Base-by-base conservation (phyloP, 2,888 invertebrate species). In the Yponomeuta cagnagella region DNA sequence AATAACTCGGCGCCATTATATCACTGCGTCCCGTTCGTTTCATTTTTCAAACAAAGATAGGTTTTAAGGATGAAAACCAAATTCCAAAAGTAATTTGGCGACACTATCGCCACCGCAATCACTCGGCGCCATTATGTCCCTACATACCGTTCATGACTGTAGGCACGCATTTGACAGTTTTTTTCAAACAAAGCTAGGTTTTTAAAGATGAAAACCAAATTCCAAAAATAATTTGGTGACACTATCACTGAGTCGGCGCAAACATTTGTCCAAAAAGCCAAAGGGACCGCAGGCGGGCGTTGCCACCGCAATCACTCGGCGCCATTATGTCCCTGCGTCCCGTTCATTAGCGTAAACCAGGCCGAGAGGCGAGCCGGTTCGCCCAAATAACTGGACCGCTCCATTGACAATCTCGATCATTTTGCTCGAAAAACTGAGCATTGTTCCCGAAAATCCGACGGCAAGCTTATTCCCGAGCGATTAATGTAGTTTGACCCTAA, bases 301-400 rank as follows among this genome's bases (percentile, higher is more conserved):
- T 58, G 52, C 52, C 52, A 58, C 77, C 78, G 74, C 80, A 79
- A 78, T 78, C 78, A 73, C 76, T 78, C 76, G 76, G 76, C 75
- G 48, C 77, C 77, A 78, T 81, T 80, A 79, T 78, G 77, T 75
- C 75, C 76, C 77, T 74, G 71, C 75, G 73, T 43, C 68, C 73
- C 80, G 79, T 81, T 83, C 82, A 82, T 83, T 83, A 82, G 79
- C 76, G 79, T 78, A 78, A 79, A 81, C 77, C 81, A 76, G 77
- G 73, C 72, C 73, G 75, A 74, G 76, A 76, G 33, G 64, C 48
- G 73, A 33, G 65, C 65, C 65, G 12, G 33, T 65, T 0, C 31
- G 12, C 52, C 63, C 64, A 70, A 48, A 68, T 68, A 68, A 68
- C 67, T 43, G 48, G 33, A 67, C 68, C 68, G n/a, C 33, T 68